Evolutionary conservation across 2,888 invertebrate species (phyloP).

Genomic region (Villa cingulata): DNA sequence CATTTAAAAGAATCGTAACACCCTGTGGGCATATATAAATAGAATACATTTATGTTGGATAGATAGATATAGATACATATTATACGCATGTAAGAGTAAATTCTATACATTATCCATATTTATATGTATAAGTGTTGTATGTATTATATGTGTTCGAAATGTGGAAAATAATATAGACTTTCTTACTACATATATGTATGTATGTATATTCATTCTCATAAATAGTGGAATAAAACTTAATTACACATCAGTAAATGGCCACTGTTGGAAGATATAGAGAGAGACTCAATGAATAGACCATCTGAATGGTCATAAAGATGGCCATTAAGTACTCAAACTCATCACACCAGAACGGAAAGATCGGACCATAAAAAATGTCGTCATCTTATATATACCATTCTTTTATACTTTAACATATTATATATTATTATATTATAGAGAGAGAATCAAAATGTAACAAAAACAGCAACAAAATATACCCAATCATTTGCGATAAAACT

Average conservation of each 20-base stretch:
- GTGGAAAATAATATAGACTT: slow-evolving; percentile 2
- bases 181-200: too few species aligned
- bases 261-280: slow-evolving; percentile 6
- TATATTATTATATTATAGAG: too few species aligned
- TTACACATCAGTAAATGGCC: slow-evolving; percentile 13
- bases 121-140: too few species aligned
- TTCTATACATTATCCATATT: too few species aligned
- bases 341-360: slow-evolving; percentile 11
- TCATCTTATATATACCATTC: slow-evolving; percentile 8
- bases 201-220: too few species aligned
- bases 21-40: not conserved
- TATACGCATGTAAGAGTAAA: too few species aligned
- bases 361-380: slow-evolving; percentile 13
- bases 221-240: slow-evolving; percentile 13
- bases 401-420: not conserved
- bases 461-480: not conserved
- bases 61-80: too few species aligned
- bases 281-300: slow-evolving; percentile 9
- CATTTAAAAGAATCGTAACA: not conserved
- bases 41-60: too few species aligned
- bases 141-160: too few species aligned
- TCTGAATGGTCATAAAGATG: slow-evolving; percentile 11
- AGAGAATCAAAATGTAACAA: too few species aligned
- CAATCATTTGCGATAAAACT: slow-evolving; percentile 11
- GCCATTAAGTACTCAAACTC: slow-evolving; percentile 14